Conservation (phyloP, 2,797 vertebrate genomes). For the Cossypha polioptera region DNA sequence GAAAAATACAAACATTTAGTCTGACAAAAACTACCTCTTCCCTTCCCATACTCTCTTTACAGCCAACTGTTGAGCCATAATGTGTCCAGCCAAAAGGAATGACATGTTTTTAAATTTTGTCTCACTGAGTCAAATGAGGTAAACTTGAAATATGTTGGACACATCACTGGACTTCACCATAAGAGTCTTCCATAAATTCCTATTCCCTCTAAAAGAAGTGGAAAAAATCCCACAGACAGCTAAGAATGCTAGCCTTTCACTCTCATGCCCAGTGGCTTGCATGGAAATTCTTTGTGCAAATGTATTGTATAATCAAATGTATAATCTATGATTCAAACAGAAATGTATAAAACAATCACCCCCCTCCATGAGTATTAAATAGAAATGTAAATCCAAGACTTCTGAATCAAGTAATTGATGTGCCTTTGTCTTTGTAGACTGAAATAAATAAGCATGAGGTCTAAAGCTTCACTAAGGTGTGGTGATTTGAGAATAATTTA, state of each 20-base stretch:
- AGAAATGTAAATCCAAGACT: neutral
- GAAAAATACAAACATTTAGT: neutral
- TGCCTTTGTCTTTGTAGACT: neutral
- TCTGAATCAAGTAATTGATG: neutral
- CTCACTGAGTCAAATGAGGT: neutral
- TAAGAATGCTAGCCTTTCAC: neutral
- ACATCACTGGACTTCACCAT: neutral
- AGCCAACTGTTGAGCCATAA: neutral
- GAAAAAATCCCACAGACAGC: neutral
- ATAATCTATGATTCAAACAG: neutral
- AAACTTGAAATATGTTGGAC: neutral
- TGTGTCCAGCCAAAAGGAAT: neutral
- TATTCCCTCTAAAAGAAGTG: neutral
- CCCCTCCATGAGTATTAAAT: neutral
- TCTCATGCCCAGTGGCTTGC: neutral
- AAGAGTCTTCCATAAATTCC: neutral
- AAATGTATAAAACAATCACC: neutral
- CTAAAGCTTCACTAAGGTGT: neutral
- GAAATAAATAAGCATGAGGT: neutral
- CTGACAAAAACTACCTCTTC: neutral
- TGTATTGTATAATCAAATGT: neutral
- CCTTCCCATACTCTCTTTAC: neutral
- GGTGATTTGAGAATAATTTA: slow-evolving; percentile 23
- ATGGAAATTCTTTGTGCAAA: neutral
- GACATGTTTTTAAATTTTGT: neutral